Conservation (phyloP, 1,140 invertebrate species). For the Philotrypesis tridentata region DNA sequence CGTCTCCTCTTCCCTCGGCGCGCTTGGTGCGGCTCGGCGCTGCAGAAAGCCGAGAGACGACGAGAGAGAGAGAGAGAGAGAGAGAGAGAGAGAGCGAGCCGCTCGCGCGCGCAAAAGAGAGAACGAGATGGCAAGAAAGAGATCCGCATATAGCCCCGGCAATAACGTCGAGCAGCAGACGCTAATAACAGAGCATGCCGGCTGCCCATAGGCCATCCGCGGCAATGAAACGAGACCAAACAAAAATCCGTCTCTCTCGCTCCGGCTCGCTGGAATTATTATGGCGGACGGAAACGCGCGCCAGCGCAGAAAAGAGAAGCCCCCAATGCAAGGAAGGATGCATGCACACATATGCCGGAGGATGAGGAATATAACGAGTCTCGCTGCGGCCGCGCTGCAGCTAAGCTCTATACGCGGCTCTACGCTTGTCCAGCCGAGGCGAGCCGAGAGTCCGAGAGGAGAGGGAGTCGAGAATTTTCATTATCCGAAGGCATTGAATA, state of each 20-base stretch:
- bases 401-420: neutral
- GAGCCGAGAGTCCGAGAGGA: neutral
- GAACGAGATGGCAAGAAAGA: constrained; percentile 58
- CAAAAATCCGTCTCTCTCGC: constrained; percentile 63
- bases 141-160: constrained; percentile 65
- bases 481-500: constrained; percentile 40
- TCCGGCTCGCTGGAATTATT: constrained; percentile 65
- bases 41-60: constrained; percentile 40
- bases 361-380: constrained; percentile 23
- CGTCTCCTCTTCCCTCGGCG: constrained; percentile 51
- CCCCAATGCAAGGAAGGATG: constrained; percentile 48
- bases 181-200: constrained; percentile 74
- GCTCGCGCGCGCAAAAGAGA: constrained; percentile 45
- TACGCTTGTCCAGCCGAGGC: too few species aligned
- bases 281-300: constrained; percentile 70
- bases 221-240: constrained; percentile 72
- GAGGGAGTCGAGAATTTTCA: constrained; percentile 47
- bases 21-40: constrained; percentile 56
- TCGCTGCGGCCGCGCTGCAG: neutral
- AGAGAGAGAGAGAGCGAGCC: constrained; percentile 56
- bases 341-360: neutral
- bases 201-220: constrained; percentile 73
- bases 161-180: constrained; percentile 74
- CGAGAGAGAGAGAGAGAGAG: constrained; percentile 52
- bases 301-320: constrained; percentile 50